A percentile compares a stretch with the other conserved stretches of the same genome.
These are phyloP conservation scores for Orthosia gothica DNA, from an alignment of 2,888 invertebrate genomes.

Conservation along the genomic window DNA sequence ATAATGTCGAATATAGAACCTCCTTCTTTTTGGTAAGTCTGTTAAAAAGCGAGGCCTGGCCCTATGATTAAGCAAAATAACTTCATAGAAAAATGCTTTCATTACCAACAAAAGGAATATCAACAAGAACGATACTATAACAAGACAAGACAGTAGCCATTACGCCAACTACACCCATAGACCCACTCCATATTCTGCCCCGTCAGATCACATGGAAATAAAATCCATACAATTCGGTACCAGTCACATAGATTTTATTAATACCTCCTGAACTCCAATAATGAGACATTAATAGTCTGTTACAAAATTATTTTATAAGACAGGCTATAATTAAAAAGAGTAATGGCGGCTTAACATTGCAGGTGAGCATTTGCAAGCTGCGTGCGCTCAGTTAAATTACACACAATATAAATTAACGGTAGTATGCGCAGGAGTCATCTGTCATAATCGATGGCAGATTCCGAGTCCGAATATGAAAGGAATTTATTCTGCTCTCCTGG, in stretches of 20 bases:
- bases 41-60: too few relatives aligned
- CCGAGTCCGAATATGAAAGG: slow-evolving; percentile 28
- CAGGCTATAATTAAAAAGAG: slow-evolving; percentile 76
- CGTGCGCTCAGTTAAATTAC: slow-evolving; percentile 68
- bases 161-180: background rate
- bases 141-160: background rate
- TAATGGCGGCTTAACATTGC: slow-evolving; percentile 73
- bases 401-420: slow-evolving; percentile 69
- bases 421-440: slow-evolving; percentile 60
- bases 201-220: slow-evolving; percentile 16
- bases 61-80: too few relatives aligned
- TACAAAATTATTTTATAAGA: slow-evolving; percentile 66
- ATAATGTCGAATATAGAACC: too few relatives aligned
- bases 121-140: background rate
- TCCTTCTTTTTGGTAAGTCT: too few relatives aligned
- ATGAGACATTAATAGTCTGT: slow-evolving; percentile 65
- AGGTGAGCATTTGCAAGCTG: slow-evolving; percentile 79
- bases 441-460: slow-evolving; percentile 61
- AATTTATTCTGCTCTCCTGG: slow-evolving; percentile 6
- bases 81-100: background rate
- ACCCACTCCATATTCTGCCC: slow-evolving; percentile 5
- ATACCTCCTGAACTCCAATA: slow-evolving; percentile 53
- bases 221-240: slow-evolving; percentile 45
- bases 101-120: background rate
- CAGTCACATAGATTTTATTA: slow-evolving; percentile 48